Percentiles rank a stretch among this genome's conserved stretches.
phyloP scores from a whole-genome alignment of 1,140 invertebrate genomes.

The Portunus trituberculatus region DNA sequence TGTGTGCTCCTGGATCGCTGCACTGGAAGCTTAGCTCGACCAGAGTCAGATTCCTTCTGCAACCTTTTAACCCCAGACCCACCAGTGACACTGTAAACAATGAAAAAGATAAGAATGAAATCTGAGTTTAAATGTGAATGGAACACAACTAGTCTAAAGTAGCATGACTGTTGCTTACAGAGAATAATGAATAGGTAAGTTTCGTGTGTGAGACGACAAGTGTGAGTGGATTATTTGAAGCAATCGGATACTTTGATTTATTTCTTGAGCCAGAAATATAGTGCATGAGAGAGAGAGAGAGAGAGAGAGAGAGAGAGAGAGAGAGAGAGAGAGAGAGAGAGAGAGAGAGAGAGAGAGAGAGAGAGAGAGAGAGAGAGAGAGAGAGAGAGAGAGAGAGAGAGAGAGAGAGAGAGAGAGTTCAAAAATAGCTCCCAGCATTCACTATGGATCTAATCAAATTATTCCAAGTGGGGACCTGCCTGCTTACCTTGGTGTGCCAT shows the following conservation, averaged over 20 bases:
- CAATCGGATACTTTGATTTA: not conserved
- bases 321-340: not conserved
- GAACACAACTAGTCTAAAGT: too few relatives aligned
- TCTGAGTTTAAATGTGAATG: too few relatives aligned
- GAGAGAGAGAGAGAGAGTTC: not conserved
- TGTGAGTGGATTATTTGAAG: not conserved
- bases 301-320: not conserved
- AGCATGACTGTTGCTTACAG: too few relatives aligned
- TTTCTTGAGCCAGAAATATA: not conserved
- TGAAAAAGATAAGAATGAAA: not conserved
- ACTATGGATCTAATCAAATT: too few relatives aligned
- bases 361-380: not conserved
- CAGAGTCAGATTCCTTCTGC: slow-evolving; percentile 25
- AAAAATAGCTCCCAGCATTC: too few relatives aligned
- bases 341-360: not conserved
- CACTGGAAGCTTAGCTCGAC: not conserved
- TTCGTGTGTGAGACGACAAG: too few relatives aligned
- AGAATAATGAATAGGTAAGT: too few relatives aligned
- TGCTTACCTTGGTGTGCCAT: too few relatives aligned
- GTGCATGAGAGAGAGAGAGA: not conserved
- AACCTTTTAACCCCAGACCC: slow-evolving; percentile 18
- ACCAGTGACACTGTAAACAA: not conserved
- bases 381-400: not conserved
- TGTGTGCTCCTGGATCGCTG: slow-evolving; percentile 14
- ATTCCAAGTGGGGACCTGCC: too few relatives aligned